These are phyloP conservation scores for Acanthacorydalis orientalis DNA, from an alignment of 2,888 invertebrate species.

Conservation along the genomic window DNA sequence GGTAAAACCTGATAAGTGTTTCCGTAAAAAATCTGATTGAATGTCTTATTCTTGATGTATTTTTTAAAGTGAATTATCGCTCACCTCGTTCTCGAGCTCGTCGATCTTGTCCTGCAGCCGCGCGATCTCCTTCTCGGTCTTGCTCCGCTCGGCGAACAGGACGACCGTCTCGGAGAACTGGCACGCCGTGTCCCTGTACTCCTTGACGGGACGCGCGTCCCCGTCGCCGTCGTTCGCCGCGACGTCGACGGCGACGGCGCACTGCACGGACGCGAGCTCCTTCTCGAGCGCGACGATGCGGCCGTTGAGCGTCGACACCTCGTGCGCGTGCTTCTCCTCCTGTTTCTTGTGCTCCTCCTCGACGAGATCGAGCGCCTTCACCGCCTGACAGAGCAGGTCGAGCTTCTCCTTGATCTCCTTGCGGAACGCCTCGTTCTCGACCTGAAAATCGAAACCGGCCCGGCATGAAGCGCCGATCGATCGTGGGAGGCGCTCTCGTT, in stretches of 20 bases:
- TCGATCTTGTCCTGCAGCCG: slow-evolving; percentile 15
- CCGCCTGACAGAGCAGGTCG: slow-evolving; percentile 68
- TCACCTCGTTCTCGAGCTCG: slow-evolving; percentile 14
- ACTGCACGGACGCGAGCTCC: neutral
- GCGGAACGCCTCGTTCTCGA: slow-evolving; percentile 57
- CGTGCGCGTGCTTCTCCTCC: slow-evolving; percentile 9
- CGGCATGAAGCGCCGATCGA: too few relatives aligned
- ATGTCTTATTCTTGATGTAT: too few relatives aligned
- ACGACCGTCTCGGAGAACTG: slow-evolving; percentile 1
- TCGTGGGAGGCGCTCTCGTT: too few relatives aligned
- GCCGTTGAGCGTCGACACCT: neutral
- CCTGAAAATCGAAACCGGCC: slow-evolving; percentile 33
- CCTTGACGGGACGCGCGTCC: neutral
- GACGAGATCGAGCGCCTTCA: slow-evolving; percentile 61
- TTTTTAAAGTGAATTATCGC: too few relatives aligned
- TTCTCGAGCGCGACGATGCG: neutral
- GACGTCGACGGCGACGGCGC: neutral
- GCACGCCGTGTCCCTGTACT: neutral
- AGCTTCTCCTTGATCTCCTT: slow-evolving; percentile 70
- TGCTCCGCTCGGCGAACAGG: slow-evolving; percentile 4
- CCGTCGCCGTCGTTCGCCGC: neutral
- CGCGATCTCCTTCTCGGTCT: slow-evolving; percentile 6
- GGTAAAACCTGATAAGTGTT: too few relatives aligned
- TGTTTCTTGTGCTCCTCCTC: slow-evolving; percentile 35
- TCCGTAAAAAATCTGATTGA: too few relatives aligned